Percentiles rank a stretch among this genome's conserved stretches.
Conservation (phyloP, 2,797 vertebrate genomes). For the Arvicola amphibius region DNA sequence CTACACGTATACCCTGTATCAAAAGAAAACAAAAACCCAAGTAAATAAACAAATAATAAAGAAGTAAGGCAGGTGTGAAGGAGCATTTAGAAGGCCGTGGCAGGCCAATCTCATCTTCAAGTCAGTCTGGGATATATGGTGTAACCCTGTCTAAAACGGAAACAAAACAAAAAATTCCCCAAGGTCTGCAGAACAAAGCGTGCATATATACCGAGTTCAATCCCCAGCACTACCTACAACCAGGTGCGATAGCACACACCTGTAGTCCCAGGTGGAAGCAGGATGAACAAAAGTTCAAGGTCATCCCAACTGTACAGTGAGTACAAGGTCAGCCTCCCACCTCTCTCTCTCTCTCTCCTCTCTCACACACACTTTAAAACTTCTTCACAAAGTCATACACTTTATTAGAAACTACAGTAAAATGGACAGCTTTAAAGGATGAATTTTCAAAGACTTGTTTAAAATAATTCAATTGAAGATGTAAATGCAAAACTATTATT, state of each 20-base stretch:
- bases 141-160: not conserved
- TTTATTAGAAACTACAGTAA: conserved; percentile 19
- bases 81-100: not conserved
- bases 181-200: not conserved
- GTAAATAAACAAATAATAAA: not conserved
- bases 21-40: not conserved
- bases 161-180: not conserved
- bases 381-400: not conserved
- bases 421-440: conserved; percentile 13
- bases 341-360: no score
- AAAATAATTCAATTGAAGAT: conserved; percentile 38
- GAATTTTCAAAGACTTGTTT: conserved; percentile 54
- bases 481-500: conserved; percentile 16
- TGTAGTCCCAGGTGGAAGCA: no score
- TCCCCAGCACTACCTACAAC: not conserved
- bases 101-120: not conserved
- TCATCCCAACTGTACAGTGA: not conserved
- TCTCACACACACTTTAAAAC: not conserved
- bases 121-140: not conserved
- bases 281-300: not conserved
- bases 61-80: not conserved
- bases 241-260: not conserved
- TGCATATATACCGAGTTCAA: not conserved
- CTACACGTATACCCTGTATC: not conserved
- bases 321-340: not conserved